These are phyloP conservation scores for Congeria kusceri DNA, from an alignment of 2,888 invertebrate genomes.

Conservation along the genomic window DNA sequence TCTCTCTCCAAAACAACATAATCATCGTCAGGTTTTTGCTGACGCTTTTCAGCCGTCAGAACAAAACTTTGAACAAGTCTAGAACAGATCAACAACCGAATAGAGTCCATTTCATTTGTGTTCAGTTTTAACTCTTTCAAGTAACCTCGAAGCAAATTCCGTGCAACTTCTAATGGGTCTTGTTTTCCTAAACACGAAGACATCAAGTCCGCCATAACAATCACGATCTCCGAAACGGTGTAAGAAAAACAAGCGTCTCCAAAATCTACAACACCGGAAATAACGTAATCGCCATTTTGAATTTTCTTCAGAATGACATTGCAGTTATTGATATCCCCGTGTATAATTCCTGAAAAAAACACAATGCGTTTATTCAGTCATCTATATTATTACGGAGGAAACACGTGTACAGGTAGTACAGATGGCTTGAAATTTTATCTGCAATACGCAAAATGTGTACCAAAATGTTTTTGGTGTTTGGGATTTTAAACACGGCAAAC, in stretches of 20 bases:
- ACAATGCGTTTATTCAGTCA: too few species aligned
- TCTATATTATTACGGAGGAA: too few species aligned
- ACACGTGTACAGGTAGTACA: too few species aligned
- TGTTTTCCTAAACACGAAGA: conserved; percentile 12
- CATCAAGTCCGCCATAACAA: conserved; percentile 55
- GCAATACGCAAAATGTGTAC: too few species aligned
- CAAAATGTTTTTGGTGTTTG: too few species aligned
- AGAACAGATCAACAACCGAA: neutral
- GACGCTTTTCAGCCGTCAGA: neutral
- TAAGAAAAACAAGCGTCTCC: conserved; percentile 46
- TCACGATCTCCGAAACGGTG: conserved; percentile 48
- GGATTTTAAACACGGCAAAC: too few species aligned
- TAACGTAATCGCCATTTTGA: conserved; percentile 11
- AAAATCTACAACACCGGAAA: conserved; percentile 46
- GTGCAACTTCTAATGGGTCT: neutral
- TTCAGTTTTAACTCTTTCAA: neutral
- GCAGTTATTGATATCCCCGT: conserved; percentile 42
- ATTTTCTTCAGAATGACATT: conserved; percentile 31
- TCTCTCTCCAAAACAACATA: neutral
- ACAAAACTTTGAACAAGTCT: conserved; percentile 1
- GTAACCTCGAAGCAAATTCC: neutral
- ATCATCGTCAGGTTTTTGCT: neutral
- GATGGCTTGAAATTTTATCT: too few species aligned
- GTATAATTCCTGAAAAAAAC: conserved; percentile 42
- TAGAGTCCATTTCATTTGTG: neutral